Evolutionary conservation across 2,888 invertebrate species (phyloP).

Genomic region (Deroplatys truncata): DNA sequence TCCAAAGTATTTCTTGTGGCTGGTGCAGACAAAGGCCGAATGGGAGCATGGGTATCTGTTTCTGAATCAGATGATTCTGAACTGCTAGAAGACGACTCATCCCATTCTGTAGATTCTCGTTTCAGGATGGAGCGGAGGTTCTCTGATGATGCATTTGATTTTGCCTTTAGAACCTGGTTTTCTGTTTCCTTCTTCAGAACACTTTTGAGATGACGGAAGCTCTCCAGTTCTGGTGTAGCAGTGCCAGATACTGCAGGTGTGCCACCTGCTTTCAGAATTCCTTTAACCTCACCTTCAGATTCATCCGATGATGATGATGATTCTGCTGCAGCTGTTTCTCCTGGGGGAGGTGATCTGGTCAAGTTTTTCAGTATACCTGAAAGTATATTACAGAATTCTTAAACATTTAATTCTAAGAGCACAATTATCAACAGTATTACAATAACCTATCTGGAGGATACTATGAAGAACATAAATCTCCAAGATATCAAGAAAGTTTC

Average conservation of each 20-base stretch:
- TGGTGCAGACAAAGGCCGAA: conserved; percentile 12
- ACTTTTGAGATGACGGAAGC: conserved; percentile 26
- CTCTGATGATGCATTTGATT: conserved; percentile 3
- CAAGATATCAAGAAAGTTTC: too few relatives aligned
- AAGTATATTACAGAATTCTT: neutral
- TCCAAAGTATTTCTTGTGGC: conserved; percentile 14
- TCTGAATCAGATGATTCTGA: neutral
- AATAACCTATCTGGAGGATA: too few relatives aligned
- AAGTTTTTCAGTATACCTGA: conserved; percentile 25
- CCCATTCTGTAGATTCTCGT: conserved; percentile 26
- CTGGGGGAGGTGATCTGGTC: neutral
- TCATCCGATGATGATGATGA: conserved; percentile 1
- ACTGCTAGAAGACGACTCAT: conserved; percentile 15
- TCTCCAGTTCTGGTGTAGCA: conserved; percentile 24
- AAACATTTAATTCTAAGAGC: too few relatives aligned
- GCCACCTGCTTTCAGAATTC: conserved; percentile 49
- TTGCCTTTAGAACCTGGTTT: neutral
- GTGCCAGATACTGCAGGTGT: neutral
- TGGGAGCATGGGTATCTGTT: neutral
- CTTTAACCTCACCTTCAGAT: conserved; percentile 45
- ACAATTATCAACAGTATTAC: too few relatives aligned
- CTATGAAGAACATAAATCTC: too few relatives aligned
- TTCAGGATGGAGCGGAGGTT: conserved; percentile 31
- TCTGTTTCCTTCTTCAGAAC: conserved; percentile 32
- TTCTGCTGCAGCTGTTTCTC: neutral